Conservation (phyloP, 2,888 invertebrate genomes). For the Diploptera punctata region DNA sequence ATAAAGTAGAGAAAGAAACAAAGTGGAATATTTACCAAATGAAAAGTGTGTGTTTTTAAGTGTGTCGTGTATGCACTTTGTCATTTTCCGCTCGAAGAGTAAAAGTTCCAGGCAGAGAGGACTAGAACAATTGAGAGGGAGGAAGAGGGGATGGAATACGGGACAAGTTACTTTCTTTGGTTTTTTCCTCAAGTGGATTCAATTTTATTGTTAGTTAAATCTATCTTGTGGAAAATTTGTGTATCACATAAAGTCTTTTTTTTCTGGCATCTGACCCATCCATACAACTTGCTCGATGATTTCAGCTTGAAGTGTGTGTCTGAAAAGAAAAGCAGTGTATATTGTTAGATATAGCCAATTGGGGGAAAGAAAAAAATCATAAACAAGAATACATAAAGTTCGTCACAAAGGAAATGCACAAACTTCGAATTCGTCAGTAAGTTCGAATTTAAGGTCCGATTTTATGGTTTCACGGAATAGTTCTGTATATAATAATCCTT, state of each 20-base stretch:
- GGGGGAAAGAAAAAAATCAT: too few species aligned
- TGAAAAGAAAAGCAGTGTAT: too few species aligned
- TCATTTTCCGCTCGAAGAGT: conserved; percentile 17
- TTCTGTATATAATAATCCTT: too few species aligned
- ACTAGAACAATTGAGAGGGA: background rate
- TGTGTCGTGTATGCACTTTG: background rate
- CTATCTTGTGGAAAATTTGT: conserved; percentile 16
- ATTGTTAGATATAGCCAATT: too few species aligned
- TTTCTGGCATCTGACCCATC: too few species aligned
- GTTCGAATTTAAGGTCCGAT: too few species aligned
- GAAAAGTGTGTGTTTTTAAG: conserved; percentile 1
- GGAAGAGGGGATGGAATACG: background rate
- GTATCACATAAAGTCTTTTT: conserved; percentile 2
- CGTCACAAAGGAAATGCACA: too few species aligned
- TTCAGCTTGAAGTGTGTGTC: too few species aligned
- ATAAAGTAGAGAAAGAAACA: background rate
- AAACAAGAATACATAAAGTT: too few species aligned
- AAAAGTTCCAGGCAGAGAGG: background rate
- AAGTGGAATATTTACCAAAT: conserved; percentile 22
- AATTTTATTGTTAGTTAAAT: background rate
- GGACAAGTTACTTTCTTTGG: background rate
- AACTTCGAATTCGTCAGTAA: too few species aligned
- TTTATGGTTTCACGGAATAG: too few species aligned
- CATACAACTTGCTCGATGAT: too few species aligned
- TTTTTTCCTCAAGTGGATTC: background rate